Percentiles rank a stretch among this genome's conserved stretches.
phyloP scores from a whole-genome alignment of 2,888 invertebrate species.

The Cephus nigrinus region DNA sequence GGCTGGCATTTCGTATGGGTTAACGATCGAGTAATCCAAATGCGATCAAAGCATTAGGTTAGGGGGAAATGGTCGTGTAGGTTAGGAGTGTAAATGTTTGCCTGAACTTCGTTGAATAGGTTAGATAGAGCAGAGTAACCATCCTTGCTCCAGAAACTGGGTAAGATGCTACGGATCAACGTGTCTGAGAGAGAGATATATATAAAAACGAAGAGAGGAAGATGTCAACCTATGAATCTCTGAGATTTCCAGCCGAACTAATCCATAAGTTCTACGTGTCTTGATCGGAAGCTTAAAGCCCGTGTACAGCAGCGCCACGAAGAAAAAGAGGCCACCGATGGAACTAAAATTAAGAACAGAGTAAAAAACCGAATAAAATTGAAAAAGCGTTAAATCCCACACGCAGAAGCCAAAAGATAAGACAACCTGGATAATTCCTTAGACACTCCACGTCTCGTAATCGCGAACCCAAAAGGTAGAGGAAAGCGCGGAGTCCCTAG shows the following conservation, averaged over 20 bases:
- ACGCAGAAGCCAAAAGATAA: background rate
- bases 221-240: constrained; percentile 32
- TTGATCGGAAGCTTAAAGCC: constrained; percentile 21
- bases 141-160: background rate
- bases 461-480: background rate
- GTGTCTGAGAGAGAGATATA: constrained; percentile 1
- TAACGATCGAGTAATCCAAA: constrained; percentile 39
- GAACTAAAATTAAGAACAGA: background rate
- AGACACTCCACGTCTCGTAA: too few species aligned
- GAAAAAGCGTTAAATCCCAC: background rate
- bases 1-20: constrained; percentile 11
- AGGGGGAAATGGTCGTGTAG: constrained; percentile 29
- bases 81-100: constrained; percentile 45
- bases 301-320: background rate
- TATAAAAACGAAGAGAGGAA: background rate
- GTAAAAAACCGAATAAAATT: background rate
- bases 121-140: background rate
- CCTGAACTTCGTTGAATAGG: background rate
- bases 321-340: background rate
- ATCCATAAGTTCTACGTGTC: constrained; percentile 33
- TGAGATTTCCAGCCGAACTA: constrained; percentile 39
- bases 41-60: constrained; percentile 38
- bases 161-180: background rate
- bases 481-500: background rate
- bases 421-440: background rate